A percentile compares a stretch with the other conserved stretches of the same genome.
Evolutionary conservation across 2,113 vertebrate species (phyloP).

Genomic region (Siniperca knerii): DNA sequence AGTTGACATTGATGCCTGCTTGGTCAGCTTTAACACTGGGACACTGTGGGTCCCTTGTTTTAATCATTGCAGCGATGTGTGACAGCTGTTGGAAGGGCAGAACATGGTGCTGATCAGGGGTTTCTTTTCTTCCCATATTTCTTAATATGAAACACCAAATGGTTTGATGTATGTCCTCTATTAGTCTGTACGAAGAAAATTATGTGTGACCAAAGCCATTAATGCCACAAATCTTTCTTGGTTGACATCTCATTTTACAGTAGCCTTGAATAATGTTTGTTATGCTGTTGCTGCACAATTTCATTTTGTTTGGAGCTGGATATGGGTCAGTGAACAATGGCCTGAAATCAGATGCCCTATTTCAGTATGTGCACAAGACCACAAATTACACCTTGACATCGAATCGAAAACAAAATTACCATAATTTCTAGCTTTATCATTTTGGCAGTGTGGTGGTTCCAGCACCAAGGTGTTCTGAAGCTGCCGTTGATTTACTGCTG

Average conservation of each 20-base stretch:
- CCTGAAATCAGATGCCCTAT: neutral
- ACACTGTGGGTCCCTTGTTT: too few species aligned
- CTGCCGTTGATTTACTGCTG: constrained; percentile 39
- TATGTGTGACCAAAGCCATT: neutral
- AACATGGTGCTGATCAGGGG: neutral
- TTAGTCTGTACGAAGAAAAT: neutral
- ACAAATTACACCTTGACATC: neutral
- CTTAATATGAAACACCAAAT: neutral
- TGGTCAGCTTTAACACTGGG: neutral
- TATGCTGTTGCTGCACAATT: neutral
- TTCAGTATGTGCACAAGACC: neutral
- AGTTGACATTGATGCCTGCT: neutral
- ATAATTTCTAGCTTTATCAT: neutral
- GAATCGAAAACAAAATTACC: neutral
- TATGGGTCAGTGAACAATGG: neutral
- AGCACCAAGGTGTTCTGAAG: neutral
- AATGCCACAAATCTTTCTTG: neutral
- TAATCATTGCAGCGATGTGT: neutral
- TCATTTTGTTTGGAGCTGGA: neutral
- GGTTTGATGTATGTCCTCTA: neutral
- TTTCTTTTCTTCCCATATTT: neutral
- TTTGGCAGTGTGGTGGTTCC: neutral
- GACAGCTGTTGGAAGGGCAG: neutral
- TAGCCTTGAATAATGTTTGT: neutral
- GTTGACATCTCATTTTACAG: constrained; percentile 8